Percentiles rank a stretch among this genome's conserved stretches.
phyloP scores from a whole-genome alignment of 2,113 vertebrate species.

The Xyrauchen texanus region DNA sequence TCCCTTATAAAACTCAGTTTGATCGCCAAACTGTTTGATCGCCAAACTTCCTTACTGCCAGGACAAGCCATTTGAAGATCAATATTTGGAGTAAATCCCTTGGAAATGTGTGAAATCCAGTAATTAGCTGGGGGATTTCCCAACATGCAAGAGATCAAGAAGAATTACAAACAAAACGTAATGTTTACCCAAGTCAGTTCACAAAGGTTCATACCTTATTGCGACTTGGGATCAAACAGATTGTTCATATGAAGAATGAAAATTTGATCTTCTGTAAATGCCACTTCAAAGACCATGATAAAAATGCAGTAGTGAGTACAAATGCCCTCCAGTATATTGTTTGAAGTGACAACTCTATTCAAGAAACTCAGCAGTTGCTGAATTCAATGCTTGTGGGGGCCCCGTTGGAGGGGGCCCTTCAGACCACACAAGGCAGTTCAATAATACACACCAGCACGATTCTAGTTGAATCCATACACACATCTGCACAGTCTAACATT shows the following conservation, averaged over 20 bases:
- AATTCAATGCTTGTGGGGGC: constrained; percentile 9
- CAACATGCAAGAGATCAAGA: constrained; percentile 17
- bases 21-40: constrained; percentile 48
- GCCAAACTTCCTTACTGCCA: too few species aligned
- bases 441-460: constrained; percentile 31
- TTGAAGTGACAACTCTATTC: constrained; percentile 45
- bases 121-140: constrained; percentile 36
- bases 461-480: neutral
- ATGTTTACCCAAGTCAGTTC: neutral
- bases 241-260: neutral
- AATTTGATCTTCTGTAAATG: constrained; percentile 18
- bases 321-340: constrained; percentile 43
- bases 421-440: constrained; percentile 17
- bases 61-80: constrained; percentile 55
- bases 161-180: constrained; percentile 28
- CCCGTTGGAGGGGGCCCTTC: neutral
- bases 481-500: neutral
- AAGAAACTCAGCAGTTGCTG: neutral
- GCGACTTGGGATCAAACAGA: constrained; percentile 35
- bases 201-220: constrained; percentile 1
- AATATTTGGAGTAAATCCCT: constrained; percentile 66
- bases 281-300: constrained; percentile 23
- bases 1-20: constrained; percentile 53
- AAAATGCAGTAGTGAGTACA: constrained; percentile 2
- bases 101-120: constrained; percentile 46